Conservation (phyloP, 2,797 vertebrate genomes). For the Chaenodraco wilsoni region DNA sequence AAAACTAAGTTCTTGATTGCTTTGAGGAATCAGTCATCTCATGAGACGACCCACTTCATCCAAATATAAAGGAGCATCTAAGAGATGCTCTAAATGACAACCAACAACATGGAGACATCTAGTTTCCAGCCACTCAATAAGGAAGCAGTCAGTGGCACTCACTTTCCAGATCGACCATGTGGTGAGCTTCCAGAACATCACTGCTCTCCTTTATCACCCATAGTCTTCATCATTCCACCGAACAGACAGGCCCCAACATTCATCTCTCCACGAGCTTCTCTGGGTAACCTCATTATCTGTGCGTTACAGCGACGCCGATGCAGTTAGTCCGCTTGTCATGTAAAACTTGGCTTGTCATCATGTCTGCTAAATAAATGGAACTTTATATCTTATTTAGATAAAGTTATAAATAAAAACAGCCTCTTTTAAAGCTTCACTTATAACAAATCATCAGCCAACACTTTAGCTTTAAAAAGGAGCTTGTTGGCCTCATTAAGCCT, state of each 20-base stretch:
- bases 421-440: not conserved
- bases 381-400: not conserved
- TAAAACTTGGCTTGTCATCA: conserved; percentile 12
- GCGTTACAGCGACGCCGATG: conserved; percentile 1
- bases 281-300: conserved; percentile 6
- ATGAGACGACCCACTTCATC: not conserved
- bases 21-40: too few species aligned
- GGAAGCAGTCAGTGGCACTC: conserved; percentile 29
- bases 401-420: not conserved
- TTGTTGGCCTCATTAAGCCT: not conserved
- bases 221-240: not conserved
- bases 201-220: not conserved
- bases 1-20: too few species aligned
- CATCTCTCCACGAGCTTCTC: conserved; percentile 34
- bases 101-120: conserved; percentile 12
- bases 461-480: not conserved
- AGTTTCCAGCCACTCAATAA: conserved; percentile 32
- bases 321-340: conserved; percentile 1
- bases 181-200: conserved; percentile 1
- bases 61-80: not conserved
- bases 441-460: not conserved
- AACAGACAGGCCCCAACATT: conserved; percentile 21
- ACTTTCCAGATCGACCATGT: conserved; percentile 32
- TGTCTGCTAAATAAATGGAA: conserved; percentile 9
- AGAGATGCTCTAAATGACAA: conserved; percentile 13